Conservation (phyloP, 2,113 vertebrate genomes). For the Channa argus region DNA sequence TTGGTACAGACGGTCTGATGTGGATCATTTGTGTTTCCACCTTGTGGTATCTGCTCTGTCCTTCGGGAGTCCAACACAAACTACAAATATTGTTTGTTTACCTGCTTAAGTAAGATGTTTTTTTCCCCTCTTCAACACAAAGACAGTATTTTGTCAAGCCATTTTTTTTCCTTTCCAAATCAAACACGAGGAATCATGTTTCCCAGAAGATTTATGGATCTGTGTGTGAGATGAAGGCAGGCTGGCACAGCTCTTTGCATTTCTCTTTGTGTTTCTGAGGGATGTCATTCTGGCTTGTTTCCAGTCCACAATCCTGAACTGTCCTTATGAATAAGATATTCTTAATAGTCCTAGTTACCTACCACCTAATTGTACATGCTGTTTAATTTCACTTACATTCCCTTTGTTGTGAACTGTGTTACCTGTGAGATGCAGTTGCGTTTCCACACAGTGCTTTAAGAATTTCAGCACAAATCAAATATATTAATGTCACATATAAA, state of each 20-base stretch:
- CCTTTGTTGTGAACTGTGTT: constrained; percentile 15
- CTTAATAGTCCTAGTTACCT: background rate
- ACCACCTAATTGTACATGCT: background rate
- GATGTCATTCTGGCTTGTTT: constrained; percentile 12
- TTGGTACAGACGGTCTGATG: background rate
- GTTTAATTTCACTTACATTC: constrained; percentile 31
- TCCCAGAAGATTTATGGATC: background rate
- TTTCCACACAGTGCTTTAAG: constrained; percentile 46
- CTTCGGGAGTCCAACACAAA: background rate
- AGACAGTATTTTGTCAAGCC: background rate
- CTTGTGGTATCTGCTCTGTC: background rate
- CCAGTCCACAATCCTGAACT: constrained; percentile 6
- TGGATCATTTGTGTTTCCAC: constrained; percentile 28
- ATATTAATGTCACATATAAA: constrained; percentile 30
- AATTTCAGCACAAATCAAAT: constrained; percentile 38
- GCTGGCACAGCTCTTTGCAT: background rate
- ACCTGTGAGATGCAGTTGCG: background rate
- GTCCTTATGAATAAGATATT: constrained; percentile 10
- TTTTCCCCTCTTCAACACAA: background rate
- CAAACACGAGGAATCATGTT: constrained; percentile 1
- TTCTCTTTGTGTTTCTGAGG: constrained; percentile 7
- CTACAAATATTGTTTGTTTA: constrained; percentile 3
- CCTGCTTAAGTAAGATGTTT: background rate
- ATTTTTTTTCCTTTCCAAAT: constrained; percentile 1
- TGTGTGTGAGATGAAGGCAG: background rate